These are phyloP conservation scores for Chaenodraco wilsoni DNA, from an alignment of 2,797 vertebrate species.

Conservation along the genomic window DNA sequence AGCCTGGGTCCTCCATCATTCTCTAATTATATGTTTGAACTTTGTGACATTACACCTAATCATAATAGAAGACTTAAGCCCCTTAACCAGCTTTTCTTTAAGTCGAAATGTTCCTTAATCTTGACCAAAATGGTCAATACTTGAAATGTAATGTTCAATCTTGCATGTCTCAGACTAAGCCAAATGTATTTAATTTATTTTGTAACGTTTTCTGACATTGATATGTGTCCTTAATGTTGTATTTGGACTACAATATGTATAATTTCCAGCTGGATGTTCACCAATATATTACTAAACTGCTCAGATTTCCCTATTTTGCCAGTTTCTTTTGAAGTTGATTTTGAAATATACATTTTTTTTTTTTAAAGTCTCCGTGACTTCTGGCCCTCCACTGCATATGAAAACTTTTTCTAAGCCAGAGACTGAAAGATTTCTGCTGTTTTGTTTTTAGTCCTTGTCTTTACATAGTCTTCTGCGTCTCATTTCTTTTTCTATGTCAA, in stretches of 20 bases:
- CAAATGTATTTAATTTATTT: background rate
- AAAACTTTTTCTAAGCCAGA: background rate
- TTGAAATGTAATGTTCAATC: background rate
- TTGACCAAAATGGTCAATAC: background rate
- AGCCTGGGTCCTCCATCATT: slow-evolving; percentile 1
- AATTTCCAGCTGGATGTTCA: background rate
- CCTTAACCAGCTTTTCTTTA: background rate
- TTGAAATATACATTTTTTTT: background rate
- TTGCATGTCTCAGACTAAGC: background rate
- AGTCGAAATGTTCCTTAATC: background rate
- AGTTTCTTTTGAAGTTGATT: background rate
- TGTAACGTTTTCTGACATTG: background rate
- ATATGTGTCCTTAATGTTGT: background rate
- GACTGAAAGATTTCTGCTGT: background rate
- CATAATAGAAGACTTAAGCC: background rate
- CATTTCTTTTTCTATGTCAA: background rate
- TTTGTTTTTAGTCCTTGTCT: background rate
- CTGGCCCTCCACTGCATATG: background rate
- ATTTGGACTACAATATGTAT: background rate
- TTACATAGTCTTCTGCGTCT: background rate
- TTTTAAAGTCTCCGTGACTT: slow-evolving; percentile 40
- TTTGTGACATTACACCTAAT: background rate
- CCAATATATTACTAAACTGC: background rate
- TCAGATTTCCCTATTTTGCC: background rate
- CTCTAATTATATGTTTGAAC: background rate